Evolutionary conservation across 2,797 vertebrate species (phyloP).

Genomic region (Paedocypris micromegethes): DNA sequence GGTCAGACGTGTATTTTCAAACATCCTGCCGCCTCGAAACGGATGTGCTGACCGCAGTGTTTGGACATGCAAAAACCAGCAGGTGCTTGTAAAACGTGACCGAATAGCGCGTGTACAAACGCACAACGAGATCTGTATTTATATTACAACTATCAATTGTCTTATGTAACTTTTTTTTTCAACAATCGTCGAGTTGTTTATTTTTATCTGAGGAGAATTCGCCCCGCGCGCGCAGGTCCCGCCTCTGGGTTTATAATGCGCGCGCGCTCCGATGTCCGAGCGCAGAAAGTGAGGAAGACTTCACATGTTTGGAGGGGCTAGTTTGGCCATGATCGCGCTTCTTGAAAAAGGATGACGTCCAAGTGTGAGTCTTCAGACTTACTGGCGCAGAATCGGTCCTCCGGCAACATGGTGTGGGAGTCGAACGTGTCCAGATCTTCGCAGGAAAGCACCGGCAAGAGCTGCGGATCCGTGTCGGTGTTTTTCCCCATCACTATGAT

Average conservation of each 20-base stretch:
- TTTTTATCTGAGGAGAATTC: too few species aligned
- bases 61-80: too few species aligned
- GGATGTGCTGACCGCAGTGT: too few species aligned
- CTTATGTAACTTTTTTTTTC: too few species aligned
- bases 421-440: constrained; percentile 58
- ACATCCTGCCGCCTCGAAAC: too few species aligned
- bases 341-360: constrained; percentile 40
- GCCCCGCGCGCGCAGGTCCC: constrained; percentile 18
- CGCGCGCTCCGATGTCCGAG: constrained; percentile 11
- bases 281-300: constrained; percentile 9
- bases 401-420: constrained; percentile 60
- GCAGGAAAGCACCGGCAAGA: constrained; percentile 51
- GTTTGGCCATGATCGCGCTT: constrained; percentile 23
- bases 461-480: constrained; percentile 77
- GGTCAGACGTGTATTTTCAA: too few species aligned
- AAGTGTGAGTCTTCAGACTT: constrained; percentile 39
- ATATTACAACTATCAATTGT: too few species aligned
- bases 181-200: too few species aligned
- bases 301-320: constrained; percentile 1
- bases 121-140: too few species aligned
- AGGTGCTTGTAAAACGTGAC: too few species aligned
- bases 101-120: too few species aligned
- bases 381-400: constrained; percentile 2
- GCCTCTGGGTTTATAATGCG: constrained; percentile 35
- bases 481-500: constrained; percentile 89